Evolutionary conservation across 2,113 vertebrate species (phyloP), one percentile per base, ranked within the genome.

Genomic region (Phylloscopus trochiloides): DNA sequence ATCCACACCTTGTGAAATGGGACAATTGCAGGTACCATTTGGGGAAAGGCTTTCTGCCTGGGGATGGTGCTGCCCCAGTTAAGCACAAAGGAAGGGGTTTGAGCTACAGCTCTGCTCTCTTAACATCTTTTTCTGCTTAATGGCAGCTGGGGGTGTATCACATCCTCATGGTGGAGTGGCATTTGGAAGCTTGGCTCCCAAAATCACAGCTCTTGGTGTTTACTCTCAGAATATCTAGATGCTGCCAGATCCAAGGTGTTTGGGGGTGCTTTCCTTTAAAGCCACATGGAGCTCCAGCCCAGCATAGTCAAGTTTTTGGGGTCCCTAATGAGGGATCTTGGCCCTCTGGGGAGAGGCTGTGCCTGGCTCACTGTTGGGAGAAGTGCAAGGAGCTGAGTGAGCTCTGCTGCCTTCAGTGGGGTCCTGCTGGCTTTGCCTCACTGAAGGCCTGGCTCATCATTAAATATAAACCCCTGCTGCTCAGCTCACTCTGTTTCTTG

Each of bases 361-460:
- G 17, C 25, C 17, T 78, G 31, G 5, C 12, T 86, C n/a, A 9
- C 43, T 32, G 12, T 3, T 29, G 86, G 43, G 40, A 40, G 70
- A 50, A 50, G 5, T 28, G 10, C 24, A 22, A 24, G 86, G 61
- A 90, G 73, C 84, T 75, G 87, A 72, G 54, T 42, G 70, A 78
- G 77, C 45, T 75, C 62, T 7, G 1, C 17, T 78, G 61, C 57
- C 58, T 68, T 81, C 52, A 9, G 16, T 42, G 83, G 48, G 76
- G 40, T 72, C 80, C 57, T 86, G 80, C 91, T 95, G 76, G 22
- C 19, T 86, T 81, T 81, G 36, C 16, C 75, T 94, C 26, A 4
- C 72, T 62, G 72, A 59, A 52, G 91, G 80, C 48, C 78, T 96
- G 93, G 81, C 67, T 94, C 94, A 91, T 94, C 87, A 70, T 96